Conservation (phyloP, 2,888 invertebrate genomes). For the Chouioia cunea region DNA sequence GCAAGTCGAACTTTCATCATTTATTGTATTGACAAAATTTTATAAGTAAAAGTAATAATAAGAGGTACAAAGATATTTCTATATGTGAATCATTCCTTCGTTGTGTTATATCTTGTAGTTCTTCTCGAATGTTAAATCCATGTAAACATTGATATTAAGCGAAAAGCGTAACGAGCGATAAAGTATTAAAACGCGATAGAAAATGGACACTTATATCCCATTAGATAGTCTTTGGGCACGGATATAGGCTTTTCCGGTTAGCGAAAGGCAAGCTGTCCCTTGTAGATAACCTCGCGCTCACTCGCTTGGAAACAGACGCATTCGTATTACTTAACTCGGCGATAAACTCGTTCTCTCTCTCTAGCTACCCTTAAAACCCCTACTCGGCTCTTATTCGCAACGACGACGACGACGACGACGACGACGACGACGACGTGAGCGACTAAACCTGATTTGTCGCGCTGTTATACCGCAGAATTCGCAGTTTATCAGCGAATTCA, state of each 20-base stretch:
- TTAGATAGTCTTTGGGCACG: constrained; percentile 53
- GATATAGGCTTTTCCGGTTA: constrained; percentile 37
- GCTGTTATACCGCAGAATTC: too few relatives aligned
- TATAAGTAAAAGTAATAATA: too few relatives aligned
- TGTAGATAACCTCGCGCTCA: constrained; percentile 61
- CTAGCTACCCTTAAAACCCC: constrained; percentile 30
- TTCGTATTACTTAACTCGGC: constrained; percentile 72
- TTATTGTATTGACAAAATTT: too few relatives aligned
- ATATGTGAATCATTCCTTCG: too few relatives aligned
- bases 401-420: not conserved
- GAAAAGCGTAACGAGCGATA: too few relatives aligned
- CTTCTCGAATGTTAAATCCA: too few relatives aligned
- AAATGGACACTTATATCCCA: constrained; percentile 62
- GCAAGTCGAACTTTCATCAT: too few relatives aligned
- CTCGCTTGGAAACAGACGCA: constrained; percentile 63
- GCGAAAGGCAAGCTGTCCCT: constrained; percentile 59
- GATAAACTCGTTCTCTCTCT: constrained; percentile 68
- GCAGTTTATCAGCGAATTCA: too few relatives aligned
- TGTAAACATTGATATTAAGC: too few relatives aligned
- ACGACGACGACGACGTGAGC: constrained; percentile 37
- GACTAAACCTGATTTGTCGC: constrained; percentile 59
- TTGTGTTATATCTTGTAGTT: too few relatives aligned
- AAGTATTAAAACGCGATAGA: not conserved
- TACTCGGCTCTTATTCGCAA: constrained; percentile 53
- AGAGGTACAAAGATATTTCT: too few relatives aligned